Base-by-base conservation (phyloP, 2,888 invertebrate genomes). In the Lasius platythorax region DNA sequence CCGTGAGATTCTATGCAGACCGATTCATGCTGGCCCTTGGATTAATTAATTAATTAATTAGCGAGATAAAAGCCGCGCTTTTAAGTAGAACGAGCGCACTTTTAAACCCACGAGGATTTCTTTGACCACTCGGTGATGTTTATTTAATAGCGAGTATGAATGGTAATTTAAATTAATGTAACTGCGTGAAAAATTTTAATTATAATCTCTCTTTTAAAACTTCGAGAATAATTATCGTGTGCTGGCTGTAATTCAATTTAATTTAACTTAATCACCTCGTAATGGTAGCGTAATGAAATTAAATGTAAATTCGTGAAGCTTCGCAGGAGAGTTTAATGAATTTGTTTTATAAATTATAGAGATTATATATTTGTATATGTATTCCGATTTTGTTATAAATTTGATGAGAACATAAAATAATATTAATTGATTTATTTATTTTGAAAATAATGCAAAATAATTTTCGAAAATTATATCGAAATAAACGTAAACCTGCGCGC, bases 11-110 rank as follows among this genome's bases (percentile, higher is more conserved):
- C 72, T 33, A 50, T 9, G 61, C 18, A 37, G 73, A 72, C 61
- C 37, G 37, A 61, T 73, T 63, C 79, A 46, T 63, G 58, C 40
- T 37, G 73, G 79, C 15, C 61, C 79, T 81, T 50, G 61, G 79
- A 72, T 81, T 72, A 81, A 81, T 81, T 81, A 81, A 78, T 78
- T 78, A 75, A 72, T 81, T 81, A 81, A 81, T 81, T 81, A 81
- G 73, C 61, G 33, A 46, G 61, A 18, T 79, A 79, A 46, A 61
- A 63, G 61, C 61, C 61, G 73, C 30, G 61, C 79, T 81, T 37
- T 81, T 61, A 72, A 72, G 73, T 58, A 81, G 73, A 50, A n/a
- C 33, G 33, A 23, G 78, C 58, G 43, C 68, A 78, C 61, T 81
- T 72, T 81, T 81, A 81, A 72, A 50, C 46, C 46, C 61, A 18